These are phyloP conservation scores for Crocuta crocuta DNA, from an alignment of 2,113 vertebrate genomes.

Conservation along the genomic window DNA sequence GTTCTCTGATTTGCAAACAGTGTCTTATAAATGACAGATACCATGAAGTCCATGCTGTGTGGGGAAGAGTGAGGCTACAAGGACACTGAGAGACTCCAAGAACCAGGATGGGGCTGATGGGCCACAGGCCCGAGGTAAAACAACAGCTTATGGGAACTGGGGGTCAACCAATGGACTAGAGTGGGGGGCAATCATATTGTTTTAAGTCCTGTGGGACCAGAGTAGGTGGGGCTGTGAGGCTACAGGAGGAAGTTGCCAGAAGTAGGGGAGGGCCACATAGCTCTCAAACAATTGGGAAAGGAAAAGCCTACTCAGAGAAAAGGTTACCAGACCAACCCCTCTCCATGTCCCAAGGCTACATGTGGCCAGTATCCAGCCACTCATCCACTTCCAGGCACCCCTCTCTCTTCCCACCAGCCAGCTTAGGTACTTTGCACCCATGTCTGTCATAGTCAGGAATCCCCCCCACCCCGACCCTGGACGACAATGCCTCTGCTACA, in stretches of 20 bases:
- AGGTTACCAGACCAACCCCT: background rate
- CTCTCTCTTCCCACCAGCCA: background rate
- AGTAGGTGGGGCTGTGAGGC: background rate
- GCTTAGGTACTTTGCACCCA: background rate
- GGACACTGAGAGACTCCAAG: background rate
- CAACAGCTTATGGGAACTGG: background rate
- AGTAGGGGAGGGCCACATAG: background rate
- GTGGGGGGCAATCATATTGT: background rate
- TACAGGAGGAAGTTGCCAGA: background rate
- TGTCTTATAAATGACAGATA: background rate
- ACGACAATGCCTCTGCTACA: slow-evolving; percentile 2
- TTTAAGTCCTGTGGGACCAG: background rate
- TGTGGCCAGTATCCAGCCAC: background rate
- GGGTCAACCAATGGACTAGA: background rate
- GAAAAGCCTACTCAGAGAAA: background rate
- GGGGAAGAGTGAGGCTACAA: background rate
- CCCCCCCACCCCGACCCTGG: background rate
- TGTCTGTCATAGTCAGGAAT: background rate
- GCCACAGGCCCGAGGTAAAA: background rate
- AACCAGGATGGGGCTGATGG: background rate
- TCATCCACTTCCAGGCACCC: background rate
- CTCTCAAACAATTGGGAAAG: background rate
- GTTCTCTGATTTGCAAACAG: background rate
- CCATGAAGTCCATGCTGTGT: background rate
- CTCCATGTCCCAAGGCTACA: background rate